Conservation (phyloP, 2,888 invertebrate genomes). For the Zaprionus lineosus region DNA sequence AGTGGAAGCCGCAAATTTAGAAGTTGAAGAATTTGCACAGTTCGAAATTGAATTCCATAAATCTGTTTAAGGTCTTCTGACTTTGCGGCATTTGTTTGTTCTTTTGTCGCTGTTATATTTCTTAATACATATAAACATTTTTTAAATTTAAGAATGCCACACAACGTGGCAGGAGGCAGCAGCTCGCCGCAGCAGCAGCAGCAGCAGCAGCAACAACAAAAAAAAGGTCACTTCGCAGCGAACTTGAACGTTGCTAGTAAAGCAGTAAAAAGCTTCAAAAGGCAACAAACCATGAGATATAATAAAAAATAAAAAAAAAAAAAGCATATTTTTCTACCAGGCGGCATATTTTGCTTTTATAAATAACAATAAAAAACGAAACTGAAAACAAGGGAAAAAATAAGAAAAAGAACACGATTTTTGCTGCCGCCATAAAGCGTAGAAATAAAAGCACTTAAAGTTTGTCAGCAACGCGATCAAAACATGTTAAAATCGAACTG, state of each 20-base stretch:
- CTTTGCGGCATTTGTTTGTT: conserved; percentile 46
- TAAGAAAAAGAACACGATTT: conserved; percentile 18
- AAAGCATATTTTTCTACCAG: too few relatives aligned
- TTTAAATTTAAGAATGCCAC: conserved; percentile 53
- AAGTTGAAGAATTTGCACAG: conserved; percentile 25
- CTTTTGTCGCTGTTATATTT: conserved; percentile 33
- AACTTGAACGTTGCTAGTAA: conserved; percentile 36
- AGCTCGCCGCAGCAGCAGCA: neutral
- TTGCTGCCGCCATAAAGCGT: conserved; percentile 62
- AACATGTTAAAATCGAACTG: conserved; percentile 71
- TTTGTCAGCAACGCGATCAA: conserved; percentile 69
- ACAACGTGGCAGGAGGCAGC: conserved; percentile 52
- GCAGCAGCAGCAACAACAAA: conserved; percentile 4
- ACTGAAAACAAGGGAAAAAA: conserved; percentile 4
- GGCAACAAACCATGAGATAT: conserved; percentile 44
- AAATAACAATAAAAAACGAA: conserved; percentile 15
- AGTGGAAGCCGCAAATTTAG: conserved; percentile 3
- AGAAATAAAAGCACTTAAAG: conserved; percentile 75
- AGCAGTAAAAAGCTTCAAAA: conserved; percentile 43
- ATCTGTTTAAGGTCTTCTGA: conserved; percentile 36
- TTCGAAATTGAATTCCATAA: conserved; percentile 57
- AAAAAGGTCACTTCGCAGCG: conserved; percentile 41
- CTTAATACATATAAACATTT: conserved; percentile 30
- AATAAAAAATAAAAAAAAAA: conserved; percentile 30
- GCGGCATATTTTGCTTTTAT: conserved; percentile 67